Base-by-base conservation (phyloP, 2,797 vertebrate species). In the Rhinophrynus dorsalis region DNA sequence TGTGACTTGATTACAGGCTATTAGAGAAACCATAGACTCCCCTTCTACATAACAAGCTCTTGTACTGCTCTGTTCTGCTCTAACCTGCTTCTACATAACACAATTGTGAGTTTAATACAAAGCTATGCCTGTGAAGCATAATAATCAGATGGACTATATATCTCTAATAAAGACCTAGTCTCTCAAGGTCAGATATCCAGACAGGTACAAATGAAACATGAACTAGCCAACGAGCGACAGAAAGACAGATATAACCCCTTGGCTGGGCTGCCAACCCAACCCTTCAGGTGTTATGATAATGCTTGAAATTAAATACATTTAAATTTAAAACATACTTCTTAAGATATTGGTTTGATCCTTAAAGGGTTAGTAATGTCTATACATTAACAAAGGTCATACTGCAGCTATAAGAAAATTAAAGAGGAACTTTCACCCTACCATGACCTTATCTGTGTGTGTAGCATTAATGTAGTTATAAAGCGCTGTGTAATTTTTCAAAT, bases 141-240 rank as follows among this genome's bases (percentile, higher is more conserved):
- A 75, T 82, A 85, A n/a, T 84, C 82, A 79, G 78, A 81, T 68
- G 75, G 63, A 79, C 79, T 70, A 68, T 77, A 84, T 77, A 76
- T 76, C 66, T 65, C 67, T 59, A 76, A n/a, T n/a, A 56, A 57
- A 74, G 33, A 71, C 79, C 68, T 0, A 5, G 68, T 61, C 62
- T 80, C 75, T 78, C 80, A 86, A 83, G 80, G 78, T 79, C 82
- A 79, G 68, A 1, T 79, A 75, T 47, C 35, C 57, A 60, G 27
- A 38, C 2, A 0, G 3, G 57, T 57, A 35, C 64, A 66, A 33
- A 17, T 74, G 73, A 54, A 85, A 78, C 35, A 2, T 37, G 67
- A 81, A 79, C 70, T 72, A 42, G 30, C 1, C 0, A 0, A 42
- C 66, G 73, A 56, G 40, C 24, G 26, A 65, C 63, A 18, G 12